Evolutionary conservation across 2,797 vertebrate species (phyloP).

Genomic region (Xenentodon cancila): DNA sequence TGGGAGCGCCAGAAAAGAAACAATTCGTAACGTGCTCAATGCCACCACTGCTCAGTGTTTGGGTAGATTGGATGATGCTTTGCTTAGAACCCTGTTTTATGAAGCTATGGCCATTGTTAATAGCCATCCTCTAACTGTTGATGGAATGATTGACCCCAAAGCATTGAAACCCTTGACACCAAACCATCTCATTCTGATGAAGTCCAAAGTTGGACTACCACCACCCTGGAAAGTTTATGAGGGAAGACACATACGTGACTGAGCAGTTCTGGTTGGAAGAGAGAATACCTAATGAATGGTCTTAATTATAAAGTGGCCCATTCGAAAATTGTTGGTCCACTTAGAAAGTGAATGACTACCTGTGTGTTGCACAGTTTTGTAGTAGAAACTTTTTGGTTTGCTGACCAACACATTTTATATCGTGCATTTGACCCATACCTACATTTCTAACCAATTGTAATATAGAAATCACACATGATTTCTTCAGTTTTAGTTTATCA

Average conservation of each 20-base stretch:
- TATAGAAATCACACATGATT: too few relatives aligned
- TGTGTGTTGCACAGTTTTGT: too few relatives aligned
- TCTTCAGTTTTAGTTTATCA: too few relatives aligned
- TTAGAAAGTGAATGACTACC: background rate
- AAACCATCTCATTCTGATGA: conserved; percentile 8
- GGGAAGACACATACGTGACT: background rate
- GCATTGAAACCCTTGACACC: background rate
- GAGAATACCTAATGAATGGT: conserved; percentile 1
- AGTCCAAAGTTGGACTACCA: background rate
- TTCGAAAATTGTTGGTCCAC: background rate
- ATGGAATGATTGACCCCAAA: conserved; percentile 1
- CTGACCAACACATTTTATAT: too few relatives aligned
- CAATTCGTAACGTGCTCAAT: conserved; percentile 2
- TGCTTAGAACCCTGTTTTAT: conserved; percentile 5
- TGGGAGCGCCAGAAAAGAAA: conserved; percentile 12
- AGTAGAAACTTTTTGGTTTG: too few relatives aligned
- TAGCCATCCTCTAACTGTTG: background rate
- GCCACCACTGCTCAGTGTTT: background rate
- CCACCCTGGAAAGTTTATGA: background rate
- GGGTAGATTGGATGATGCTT: conserved; percentile 12
- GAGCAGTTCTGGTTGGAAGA: conserved; percentile 5
- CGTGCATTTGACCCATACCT: too few relatives aligned
- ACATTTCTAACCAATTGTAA: too few relatives aligned
- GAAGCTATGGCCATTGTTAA: background rate
- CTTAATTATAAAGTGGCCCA: background rate